Base-by-base conservation (phyloP, 2,113 vertebrate genomes). In the Amphiprion percula region DNA sequence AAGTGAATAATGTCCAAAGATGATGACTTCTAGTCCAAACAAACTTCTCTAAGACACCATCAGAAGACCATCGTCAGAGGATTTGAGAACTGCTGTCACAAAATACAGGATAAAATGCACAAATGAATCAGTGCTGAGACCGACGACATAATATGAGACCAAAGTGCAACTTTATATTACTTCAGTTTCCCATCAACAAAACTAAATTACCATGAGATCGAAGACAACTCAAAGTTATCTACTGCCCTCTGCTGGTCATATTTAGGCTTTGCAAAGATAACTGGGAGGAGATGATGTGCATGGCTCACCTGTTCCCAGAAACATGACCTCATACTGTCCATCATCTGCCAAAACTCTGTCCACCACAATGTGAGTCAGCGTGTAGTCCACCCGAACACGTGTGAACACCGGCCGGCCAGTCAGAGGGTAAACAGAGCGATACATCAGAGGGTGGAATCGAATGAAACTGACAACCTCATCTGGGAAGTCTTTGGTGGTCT, bases 401-500 rank as follows among this genome's bases (percentile, higher is more conserved):
- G 96, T 98, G 90, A 99, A 99, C 5, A 97, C 95, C 0, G 98
- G 98, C 0, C 83, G 94, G 50, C 96, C 95, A 0, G 90, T 95
- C 54, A 96, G 89, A 0, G 98, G 97, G 63, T 96, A 93, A 5
- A 97, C 95, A 0, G 96, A 87, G 62, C 91, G 96, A 77, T 96
- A 90, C 98, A 99, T 99, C 68, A 98, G 92, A 0, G 98, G 97
- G 67, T 99, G 98, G 46, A 95, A 91, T 12, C 95, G 94, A 33
- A 98, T 96, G 89, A 99, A 99, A 75, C 96, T 97, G 68, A 99
- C 91, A 21, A 99, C 98, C 5, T 99, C 98, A 33, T 99, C 98
- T 0, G 97, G 96, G 63, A 99, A 98, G 91, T 99, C 98, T 82
- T 98, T 96, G 15, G 98, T 99, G 9, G 97, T 98, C 84, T 97